Conservation (phyloP, 2,113 vertebrate genomes). For the Nestor notabilis region DNA sequence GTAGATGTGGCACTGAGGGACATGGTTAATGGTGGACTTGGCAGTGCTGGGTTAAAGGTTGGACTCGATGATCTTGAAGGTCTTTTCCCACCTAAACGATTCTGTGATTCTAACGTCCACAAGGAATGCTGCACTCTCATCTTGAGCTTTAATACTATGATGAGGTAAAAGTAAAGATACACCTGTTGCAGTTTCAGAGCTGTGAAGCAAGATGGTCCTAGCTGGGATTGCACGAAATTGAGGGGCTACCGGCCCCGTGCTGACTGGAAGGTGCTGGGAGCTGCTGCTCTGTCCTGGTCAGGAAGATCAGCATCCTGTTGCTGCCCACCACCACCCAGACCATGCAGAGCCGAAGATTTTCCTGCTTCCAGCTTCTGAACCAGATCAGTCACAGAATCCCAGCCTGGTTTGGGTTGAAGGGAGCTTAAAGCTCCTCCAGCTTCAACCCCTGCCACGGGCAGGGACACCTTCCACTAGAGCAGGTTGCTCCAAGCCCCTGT, state of each 20-base stretch:
- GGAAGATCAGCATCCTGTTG: not conserved
- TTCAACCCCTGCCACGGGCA: not conserved
- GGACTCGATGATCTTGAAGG: not conserved
- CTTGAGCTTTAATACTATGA: not conserved
- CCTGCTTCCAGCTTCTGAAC: not conserved
- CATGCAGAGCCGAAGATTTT: not conserved
- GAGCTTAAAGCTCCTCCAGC: not conserved
- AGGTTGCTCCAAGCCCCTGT: too few species aligned
- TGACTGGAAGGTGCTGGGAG: not conserved
- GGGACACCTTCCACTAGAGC: not conserved
- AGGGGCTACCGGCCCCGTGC: not conserved
- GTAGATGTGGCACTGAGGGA: not conserved
- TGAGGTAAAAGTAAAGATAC: not conserved
- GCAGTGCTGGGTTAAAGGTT: not conserved
- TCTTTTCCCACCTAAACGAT: not conserved
- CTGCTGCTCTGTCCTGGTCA: accelerated
- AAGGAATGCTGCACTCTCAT: not conserved
- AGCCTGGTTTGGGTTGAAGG: not conserved
- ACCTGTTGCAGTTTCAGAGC: not conserved
- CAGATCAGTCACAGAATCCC: not conserved
- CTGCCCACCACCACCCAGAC: not conserved
- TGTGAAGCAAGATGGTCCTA: not conserved
- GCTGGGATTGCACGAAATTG: not conserved
- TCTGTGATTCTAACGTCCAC: not conserved
- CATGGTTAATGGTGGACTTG: not conserved